Evolutionary conservation across 2,113 vertebrate species (phyloP).

Genomic region (Fulmarus glacialis): DNA sequence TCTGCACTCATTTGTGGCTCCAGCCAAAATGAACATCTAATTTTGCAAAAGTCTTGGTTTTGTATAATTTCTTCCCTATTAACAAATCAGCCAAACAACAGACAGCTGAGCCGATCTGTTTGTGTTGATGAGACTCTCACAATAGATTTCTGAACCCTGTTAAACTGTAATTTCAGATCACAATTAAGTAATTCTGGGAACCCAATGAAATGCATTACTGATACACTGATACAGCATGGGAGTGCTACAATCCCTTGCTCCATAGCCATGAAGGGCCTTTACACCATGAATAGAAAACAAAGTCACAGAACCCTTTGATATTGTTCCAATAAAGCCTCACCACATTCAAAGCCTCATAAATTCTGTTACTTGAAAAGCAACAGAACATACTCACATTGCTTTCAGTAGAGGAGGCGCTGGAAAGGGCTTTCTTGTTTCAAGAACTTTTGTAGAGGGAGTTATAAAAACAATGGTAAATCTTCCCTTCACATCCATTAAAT

Average conservation of each 20-base stretch:
- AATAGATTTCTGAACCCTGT: not conserved
- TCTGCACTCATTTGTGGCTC: not conserved
- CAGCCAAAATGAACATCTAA: not conserved
- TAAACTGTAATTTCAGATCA: not conserved
- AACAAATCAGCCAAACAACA: not conserved
- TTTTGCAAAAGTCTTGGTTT: not conserved
- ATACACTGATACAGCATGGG: not conserved
- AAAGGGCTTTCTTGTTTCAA: not conserved
- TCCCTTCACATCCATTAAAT: not conserved
- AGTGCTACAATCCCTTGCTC: not conserved
- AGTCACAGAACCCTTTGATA: not conserved
- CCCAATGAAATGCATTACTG: not conserved
- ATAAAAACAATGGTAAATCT: not conserved
- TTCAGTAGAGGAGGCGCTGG: not conserved
- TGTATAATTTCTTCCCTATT: not conserved
- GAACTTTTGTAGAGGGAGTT: not conserved
- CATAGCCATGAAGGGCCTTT: not conserved
- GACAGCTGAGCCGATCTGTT: not conserved
- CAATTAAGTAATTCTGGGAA: not conserved
- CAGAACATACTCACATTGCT: not conserved
- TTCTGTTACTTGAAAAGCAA: slow-evolving; percentile 31
- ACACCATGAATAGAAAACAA: not conserved
- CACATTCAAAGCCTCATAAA: slow-evolving; percentile 10
- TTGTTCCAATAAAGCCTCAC: not conserved
- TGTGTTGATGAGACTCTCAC: fast-evolving